Evolutionary conservation across 2,113 vertebrate genomes (phyloP).

Genomic region (Otolemur garnettii): DNA sequence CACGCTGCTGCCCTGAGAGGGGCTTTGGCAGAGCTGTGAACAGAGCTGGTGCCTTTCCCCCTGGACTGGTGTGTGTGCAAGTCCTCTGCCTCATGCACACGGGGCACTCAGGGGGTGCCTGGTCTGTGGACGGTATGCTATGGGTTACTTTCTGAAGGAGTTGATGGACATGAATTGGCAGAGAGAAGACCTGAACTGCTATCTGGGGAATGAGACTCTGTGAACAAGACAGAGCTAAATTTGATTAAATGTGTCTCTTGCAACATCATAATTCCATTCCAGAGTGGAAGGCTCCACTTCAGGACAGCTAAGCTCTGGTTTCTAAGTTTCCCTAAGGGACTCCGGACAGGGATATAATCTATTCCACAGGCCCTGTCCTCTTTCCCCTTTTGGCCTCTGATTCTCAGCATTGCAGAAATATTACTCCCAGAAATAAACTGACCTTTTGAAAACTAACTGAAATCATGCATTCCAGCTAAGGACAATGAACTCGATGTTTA

Average conservation of each 20-base stretch:
- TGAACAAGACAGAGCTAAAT: conserved; percentile 26
- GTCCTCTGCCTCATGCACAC: no score
- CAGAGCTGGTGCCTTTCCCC: background rate
- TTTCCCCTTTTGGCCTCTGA: conserved; percentile 65
- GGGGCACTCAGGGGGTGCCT: no score
- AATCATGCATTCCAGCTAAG: conserved; percentile 79
- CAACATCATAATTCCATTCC: conserved; percentile 14
- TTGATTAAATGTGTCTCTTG: conserved; percentile 55
- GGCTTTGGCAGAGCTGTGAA: background rate
- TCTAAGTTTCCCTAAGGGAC: conserved; percentile 56
- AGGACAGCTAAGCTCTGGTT: conserved; percentile 40
- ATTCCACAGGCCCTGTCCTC: conserved; percentile 60
- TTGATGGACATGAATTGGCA: background rate
- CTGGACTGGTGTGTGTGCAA: background rate
- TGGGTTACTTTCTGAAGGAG: background rate
- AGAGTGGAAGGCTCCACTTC: conserved; percentile 39
- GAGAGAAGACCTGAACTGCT: background rate
- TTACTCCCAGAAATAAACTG: conserved; percentile 82
- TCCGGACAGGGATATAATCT: conserved; percentile 69
- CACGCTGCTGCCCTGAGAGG: background rate
- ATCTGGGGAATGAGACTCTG: background rate
- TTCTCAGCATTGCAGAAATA: conserved; percentile 80
- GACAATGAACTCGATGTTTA: conserved; percentile 80
- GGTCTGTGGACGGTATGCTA: accelerated
- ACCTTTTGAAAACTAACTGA: conserved; percentile 77